A percentile compares a stretch with the other conserved stretches of the same genome.
Evolutionary conservation across 2,797 vertebrate species (phyloP).

Genomic region (Sylvia borin): DNA sequence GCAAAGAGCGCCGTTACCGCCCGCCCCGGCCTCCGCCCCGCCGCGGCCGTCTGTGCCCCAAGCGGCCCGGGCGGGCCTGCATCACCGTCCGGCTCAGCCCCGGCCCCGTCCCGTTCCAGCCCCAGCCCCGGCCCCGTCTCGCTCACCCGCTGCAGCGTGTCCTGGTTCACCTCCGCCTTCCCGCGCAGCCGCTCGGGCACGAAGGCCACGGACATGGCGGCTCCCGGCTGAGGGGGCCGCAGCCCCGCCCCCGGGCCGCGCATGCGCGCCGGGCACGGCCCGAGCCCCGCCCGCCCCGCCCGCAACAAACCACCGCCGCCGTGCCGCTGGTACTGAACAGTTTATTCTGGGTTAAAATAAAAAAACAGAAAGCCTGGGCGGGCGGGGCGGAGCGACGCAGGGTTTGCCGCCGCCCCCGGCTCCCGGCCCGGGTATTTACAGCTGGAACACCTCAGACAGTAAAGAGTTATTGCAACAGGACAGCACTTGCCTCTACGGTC

Average conservation of each 20-base stretch:
- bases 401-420: not conserved
- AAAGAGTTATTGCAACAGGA: constrained; percentile 73
- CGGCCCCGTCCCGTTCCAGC: no score
- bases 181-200: constrained; percentile 89
- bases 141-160: constrained; percentile 89
- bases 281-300: not conserved
- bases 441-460: constrained; percentile 41
- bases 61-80: fast-evolving
- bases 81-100: not conserved
- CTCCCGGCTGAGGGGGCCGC: not conserved
- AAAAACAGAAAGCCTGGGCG: not conserved
- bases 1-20: not conserved
- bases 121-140: fast-evolving
- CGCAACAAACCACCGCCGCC: not conserved
- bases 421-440: not conserved
- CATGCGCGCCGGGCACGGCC: fast-evolving
- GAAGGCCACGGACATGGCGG: constrained; percentile 85
- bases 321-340: constrained; percentile 43
- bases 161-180: constrained; percentile 88
- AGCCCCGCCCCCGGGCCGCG: not conserved
- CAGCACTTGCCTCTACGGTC: constrained; percentile 50
- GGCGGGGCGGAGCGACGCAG: no score
- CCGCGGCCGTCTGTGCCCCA: not conserved
- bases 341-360: constrained; percentile 79
- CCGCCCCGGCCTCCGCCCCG: not conserved